These are phyloP conservation scores for Myotis lucifugus DNA, from an alignment of 2,113 vertebrate species.

Conservation along the genomic window DNA sequence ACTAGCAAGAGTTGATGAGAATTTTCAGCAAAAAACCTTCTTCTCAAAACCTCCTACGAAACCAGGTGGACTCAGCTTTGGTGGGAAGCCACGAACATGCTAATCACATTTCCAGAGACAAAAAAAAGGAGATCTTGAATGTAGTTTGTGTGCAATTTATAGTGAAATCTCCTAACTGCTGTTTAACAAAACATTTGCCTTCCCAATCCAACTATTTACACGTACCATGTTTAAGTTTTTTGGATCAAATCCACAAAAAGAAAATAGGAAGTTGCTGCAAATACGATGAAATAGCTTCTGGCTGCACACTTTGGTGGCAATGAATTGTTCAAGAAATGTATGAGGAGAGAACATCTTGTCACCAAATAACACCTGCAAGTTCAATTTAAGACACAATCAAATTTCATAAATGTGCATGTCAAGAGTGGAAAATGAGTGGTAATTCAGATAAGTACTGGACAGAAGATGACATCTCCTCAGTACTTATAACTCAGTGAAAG, in stretches of 20 bases:
- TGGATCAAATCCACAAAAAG: conserved; percentile 89
- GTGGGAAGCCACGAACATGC: not conserved
- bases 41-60: not conserved
- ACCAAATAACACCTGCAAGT: conserved; percentile 81
- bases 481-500: not conserved
- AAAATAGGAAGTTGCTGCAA: conserved; percentile 89
- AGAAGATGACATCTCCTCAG: not conserved
- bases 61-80: not conserved
- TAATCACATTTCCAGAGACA: not conserved
- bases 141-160: not conserved
- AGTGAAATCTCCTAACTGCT: not conserved
- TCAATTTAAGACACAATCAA: conserved; percentile 7
- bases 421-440: not conserved
- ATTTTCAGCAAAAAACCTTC: not conserved
- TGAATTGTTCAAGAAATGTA: conserved; percentile 82
- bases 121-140: not conserved
- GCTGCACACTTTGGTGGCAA: conserved; percentile 88
- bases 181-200: not conserved
- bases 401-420: not conserved
- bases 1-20: not conserved
- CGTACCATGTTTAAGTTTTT: conserved; percentile 92
- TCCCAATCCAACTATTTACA: not conserved
- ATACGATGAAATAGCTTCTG: conserved; percentile 77
- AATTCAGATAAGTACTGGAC: not conserved
- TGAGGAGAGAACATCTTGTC: conserved; percentile 88